Evolutionary conservation across 2,797 vertebrate species (phyloP), one percentile per base, ranked within the genome.

Genomic region (Myripristis murdjan): DNA sequence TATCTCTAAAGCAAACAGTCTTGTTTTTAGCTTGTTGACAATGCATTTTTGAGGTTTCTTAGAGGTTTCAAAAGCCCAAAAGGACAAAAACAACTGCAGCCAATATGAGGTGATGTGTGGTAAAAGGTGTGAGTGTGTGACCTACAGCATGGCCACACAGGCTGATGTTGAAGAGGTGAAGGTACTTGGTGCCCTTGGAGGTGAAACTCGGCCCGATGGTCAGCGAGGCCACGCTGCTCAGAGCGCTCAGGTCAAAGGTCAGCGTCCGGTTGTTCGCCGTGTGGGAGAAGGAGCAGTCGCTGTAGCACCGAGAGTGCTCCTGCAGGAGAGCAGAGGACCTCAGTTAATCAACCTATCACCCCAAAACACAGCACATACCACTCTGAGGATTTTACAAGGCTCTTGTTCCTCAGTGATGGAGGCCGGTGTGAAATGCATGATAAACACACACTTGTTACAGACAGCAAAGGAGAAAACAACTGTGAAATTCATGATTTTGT

Each of bases 171-270:
- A 99, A 99, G 88, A 97, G 93, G 80, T 98, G 97, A 65, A 97
- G 97, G 87, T 99, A 99, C 80, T 98, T 97, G 24, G 97, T 99
- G 62, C 98, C 98, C 88, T 97, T 97, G 15, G 97, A 96, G n/a
- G 98, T 99, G 87, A 99, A 99, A 80, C 97, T 99, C 0, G 98
- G 98, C 2, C 97, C 97, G 0, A 96, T 96, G 89, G 95, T 96
- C 74, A 99, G 81, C 0, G 96, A 97, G n/a, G 94, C 95, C 63
- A 95, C 95, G 0, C 81, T 83, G 71, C 94, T 96, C 83, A 99
- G 92, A 39, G 89, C 89, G 79, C 93, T 95, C 74, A 99, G 97
- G 92, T 98, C 96, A 35, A 97, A 99, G 77, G 84, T 96, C 89
- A 98, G 80, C 28, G 93, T 97, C 33, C 91, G 96, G 80, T 98